Evolutionary conservation across 1,140 invertebrate species (phyloP).

Genomic region (Panulirus ornatus): DNA sequence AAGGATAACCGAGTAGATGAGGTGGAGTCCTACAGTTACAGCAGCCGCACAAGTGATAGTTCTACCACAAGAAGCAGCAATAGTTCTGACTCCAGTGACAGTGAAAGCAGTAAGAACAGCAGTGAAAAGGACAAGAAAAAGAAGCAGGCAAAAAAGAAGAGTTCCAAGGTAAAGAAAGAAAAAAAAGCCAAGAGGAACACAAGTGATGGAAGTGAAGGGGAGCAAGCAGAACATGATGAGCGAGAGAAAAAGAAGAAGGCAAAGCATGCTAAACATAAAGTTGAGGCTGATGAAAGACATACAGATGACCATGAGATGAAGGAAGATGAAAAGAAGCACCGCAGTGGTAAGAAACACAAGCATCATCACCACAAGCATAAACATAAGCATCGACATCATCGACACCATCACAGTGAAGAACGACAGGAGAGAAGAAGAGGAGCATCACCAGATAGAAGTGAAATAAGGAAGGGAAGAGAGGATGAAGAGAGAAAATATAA

Average conservation of each 20-base stretch:
- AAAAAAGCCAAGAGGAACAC: background rate
- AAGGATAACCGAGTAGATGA: background rate
- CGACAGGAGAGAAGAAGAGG: constrained; percentile 17
- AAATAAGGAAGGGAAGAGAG: constrained; percentile 12
- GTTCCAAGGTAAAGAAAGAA: constrained; percentile 1
- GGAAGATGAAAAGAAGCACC: constrained; percentile 8
- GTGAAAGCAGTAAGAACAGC: background rate
- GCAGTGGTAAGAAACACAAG: constrained; percentile 31
- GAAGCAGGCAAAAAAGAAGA: background rate
- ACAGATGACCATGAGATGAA: background rate
- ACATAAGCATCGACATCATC: constrained; percentile 60
- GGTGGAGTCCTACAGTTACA: background rate
- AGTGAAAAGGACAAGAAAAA: constrained; percentile 2
- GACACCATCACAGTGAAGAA: constrained; percentile 50
- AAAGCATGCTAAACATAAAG: constrained; percentile 21
- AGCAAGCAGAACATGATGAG: background rate
- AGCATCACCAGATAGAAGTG: constrained; percentile 19
- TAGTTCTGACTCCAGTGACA: background rate
- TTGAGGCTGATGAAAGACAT: background rate
- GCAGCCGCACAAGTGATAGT: background rate
- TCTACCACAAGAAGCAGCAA: background rate
- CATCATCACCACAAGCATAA: constrained; percentile 66
- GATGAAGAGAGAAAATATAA: constrained; percentile 32
- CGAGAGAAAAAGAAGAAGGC: constrained; percentile 16
- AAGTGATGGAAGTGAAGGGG: background rate